phyloP scores from a whole-genome alignment of 2,888 invertebrate species.

The Lithophane semibrunnea region DNA sequence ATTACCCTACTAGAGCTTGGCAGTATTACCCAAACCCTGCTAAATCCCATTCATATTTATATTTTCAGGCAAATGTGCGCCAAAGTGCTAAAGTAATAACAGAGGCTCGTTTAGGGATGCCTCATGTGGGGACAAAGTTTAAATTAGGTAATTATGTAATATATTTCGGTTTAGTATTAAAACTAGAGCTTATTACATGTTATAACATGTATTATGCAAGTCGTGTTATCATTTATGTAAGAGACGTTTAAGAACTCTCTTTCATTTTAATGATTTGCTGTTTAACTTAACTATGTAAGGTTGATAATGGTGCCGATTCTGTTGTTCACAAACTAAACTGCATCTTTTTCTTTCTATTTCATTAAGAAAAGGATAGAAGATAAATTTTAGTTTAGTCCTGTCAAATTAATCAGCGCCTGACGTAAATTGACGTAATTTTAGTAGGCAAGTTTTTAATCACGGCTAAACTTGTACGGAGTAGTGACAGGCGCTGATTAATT shows the following conservation, averaged over 20 bases:
- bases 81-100: conserved; percentile 58
- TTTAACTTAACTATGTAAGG: background rate
- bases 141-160: conserved; percentile 43
- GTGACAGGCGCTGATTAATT: too few relatives aligned
- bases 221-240: background rate
- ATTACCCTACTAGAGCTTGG: conserved; percentile 21
- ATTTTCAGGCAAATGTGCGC: conserved; percentile 52
- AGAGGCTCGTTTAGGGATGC: conserved; percentile 50
- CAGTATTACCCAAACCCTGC: conserved; percentile 13
- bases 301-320: background rate
- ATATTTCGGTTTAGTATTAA: conserved; percentile 26
- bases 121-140: conserved; percentile 38
- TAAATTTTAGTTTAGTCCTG: too few relatives aligned
- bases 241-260: background rate
- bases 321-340: too few relatives aligned
- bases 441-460: too few relatives aligned
- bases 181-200: conserved; percentile 2
- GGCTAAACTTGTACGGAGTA: too few relatives aligned
- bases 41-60: conserved; percentile 64
- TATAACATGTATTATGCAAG: conserved; percentile 15
- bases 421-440: too few relatives aligned
- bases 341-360: too few relatives aligned
- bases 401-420: too few relatives aligned
- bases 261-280: background rate
- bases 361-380: too few relatives aligned